Percentiles rank a stretch among this genome's conserved stretches.
Conservation (phyloP, 2,888 invertebrate genomes). For the Chesias legatella region DNA sequence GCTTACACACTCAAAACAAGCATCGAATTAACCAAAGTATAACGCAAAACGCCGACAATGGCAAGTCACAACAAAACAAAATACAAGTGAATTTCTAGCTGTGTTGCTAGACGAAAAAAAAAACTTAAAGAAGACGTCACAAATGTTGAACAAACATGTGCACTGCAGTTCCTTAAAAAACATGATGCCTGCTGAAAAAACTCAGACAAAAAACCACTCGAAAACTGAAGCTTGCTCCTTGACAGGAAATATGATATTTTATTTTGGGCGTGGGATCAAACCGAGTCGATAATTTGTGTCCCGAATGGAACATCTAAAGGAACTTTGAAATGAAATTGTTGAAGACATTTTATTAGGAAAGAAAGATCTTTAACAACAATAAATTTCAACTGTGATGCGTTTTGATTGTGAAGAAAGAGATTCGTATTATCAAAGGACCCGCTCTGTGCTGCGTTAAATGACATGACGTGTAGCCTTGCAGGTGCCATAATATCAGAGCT, state of each 20-base stretch:
- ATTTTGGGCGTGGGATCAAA: slow-evolving; percentile 80
- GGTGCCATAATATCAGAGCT: slow-evolving; percentile 11
- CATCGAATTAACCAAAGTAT: slow-evolving; percentile 16
- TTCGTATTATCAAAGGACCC: slow-evolving; percentile 40
- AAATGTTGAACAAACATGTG: slow-evolving; percentile 76
- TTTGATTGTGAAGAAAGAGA: slow-evolving; percentile 39
- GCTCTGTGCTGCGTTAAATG: slow-evolving; percentile 12
- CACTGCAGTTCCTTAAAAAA: slow-evolving; percentile 74
- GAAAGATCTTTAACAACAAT: slow-evolving; percentile 44
- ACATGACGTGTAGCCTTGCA: slow-evolving; percentile 8
- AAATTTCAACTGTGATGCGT: slow-evolving; percentile 44
- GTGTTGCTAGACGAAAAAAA: slow-evolving; percentile 25
- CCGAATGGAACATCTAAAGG: slow-evolving; percentile 69
- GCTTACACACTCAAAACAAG: slow-evolving; percentile 19
- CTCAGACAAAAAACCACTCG: slow-evolving; percentile 63
- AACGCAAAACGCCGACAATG: slow-evolving; percentile 14
- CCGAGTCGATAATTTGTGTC: slow-evolving; percentile 76
- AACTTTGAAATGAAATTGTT: slow-evolving; percentile 68
- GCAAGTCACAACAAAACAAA: slow-evolving; percentile 21
- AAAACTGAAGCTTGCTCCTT: slow-evolving; percentile 69
- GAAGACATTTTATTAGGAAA: slow-evolving; percentile 61
- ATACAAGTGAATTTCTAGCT: slow-evolving; percentile 11
- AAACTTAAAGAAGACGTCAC: slow-evolving; percentile 52
- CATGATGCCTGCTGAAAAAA: slow-evolving; percentile 56
- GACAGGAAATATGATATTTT: slow-evolving; percentile 81